A percentile compares a stretch with the other conserved stretches of the same genome.
These are phyloP conservation scores for Apeira syringaria DNA, from an alignment of 2,888 invertebrate species.

Conservation along the genomic window DNA sequence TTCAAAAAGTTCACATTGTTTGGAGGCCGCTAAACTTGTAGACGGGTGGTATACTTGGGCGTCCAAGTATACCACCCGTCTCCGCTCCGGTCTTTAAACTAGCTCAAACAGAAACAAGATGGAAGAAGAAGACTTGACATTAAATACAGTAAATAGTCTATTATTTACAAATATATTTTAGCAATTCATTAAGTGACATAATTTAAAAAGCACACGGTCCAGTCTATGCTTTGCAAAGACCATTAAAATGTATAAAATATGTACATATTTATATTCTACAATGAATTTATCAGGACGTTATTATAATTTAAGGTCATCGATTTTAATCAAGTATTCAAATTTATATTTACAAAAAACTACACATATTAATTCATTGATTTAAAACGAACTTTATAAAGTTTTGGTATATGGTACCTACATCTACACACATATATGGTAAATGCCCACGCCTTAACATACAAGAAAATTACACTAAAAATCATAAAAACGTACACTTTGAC, in stretches of 20 bases:
- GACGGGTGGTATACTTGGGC: too few species aligned
- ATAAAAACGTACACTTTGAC: slow-evolving; percentile 29
- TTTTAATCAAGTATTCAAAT: too few species aligned
- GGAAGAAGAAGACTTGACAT: too few species aligned
- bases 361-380: slow-evolving; percentile 1
- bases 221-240: slow-evolving; percentile 46
- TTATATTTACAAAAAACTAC: slow-evolving; percentile 27
- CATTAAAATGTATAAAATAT: slow-evolving; percentile 12
- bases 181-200: slow-evolving; percentile 13
- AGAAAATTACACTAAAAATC: not conserved
- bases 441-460: slow-evolving; percentile 14
- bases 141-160: too few species aligned
- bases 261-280: slow-evolving; percentile 14
- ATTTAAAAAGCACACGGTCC: slow-evolving; percentile 25
- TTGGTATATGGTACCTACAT: too few species aligned
- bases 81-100: too few species aligned
- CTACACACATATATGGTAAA: slow-evolving; percentile 18
- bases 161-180: too few species aligned
- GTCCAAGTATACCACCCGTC: too few species aligned
- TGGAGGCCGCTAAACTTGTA: too few species aligned
- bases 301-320: too few species aligned
- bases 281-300: slow-evolving; percentile 19
- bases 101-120: too few species aligned
- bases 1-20: too few species aligned
- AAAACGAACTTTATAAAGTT: not conserved